Base-by-base conservation (phyloP, 1,140 invertebrate genomes). In the Drosophila takahashii region DNA sequence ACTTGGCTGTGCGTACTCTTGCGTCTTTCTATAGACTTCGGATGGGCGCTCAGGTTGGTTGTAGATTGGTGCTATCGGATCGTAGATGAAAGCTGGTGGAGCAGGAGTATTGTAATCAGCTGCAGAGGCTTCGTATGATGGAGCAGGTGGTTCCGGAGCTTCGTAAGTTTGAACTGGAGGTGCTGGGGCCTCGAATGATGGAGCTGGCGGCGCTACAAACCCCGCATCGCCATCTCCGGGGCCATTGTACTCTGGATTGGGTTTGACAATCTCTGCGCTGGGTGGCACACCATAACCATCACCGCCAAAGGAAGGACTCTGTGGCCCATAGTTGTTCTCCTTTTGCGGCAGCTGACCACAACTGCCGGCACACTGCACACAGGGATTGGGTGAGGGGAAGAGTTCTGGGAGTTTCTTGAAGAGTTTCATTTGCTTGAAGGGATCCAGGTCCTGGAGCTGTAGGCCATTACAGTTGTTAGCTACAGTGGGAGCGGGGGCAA, bases 361-460 rank as follows among this genome's bases (percentile, higher is more conserved):
- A 5, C 54, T 48, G 7, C 74, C 65, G n/a, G 37, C 39, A 11
- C 62, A 78, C 32, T 61, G 72, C 0, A 16, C 58, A 39, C 81
- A 85, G 29, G 18, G 66, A 27, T 41, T 83, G 26, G 66, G 41
- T 42, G 62, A 34, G 7, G 66, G 37, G 45, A 77, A 87, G 22
- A 89, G 71, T n/a, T 87, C 79, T 3, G 83, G 83, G 10, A 87
- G 59, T 18, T 87, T 89, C 54, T 87, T 87, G 44, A 87, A 77
- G 8, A 83, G 50, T 10, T 86, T 87, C 8, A 87, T 54, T 34
- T 86, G 79, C 53, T 86, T 86, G 26, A 86, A 86, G 1, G 81
- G 81, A 79, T 86, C 81, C 45, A 86, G 11, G 1, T 69, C 34
- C 18, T 87, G 58, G 9, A 86, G 29, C 32, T 73, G 66, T 10